Evolutionary conservation across 37 sponge, comb jelly and placozoan genomes (phyloP), one percentile per base, ranked within the genome.

Genomic region (Beroe ovata): DNA sequence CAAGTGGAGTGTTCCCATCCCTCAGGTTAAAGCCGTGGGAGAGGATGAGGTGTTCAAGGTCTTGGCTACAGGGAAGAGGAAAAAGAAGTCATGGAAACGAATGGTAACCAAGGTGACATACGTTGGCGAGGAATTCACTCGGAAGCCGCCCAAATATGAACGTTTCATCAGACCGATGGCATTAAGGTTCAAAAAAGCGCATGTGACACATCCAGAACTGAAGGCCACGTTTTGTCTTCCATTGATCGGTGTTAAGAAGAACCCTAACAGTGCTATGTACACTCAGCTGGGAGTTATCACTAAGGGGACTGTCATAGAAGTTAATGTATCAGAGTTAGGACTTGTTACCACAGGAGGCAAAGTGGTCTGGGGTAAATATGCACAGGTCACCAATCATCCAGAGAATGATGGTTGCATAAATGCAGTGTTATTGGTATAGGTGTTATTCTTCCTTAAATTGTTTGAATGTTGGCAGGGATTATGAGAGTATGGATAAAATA

Each of bases 381-480:
- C 99, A n/a, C 99, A 99, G 66, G 99, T 99, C 0, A 99, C 99
- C 0, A 99, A 99, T 60, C 88, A 95, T 91, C 99, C 99, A 39
- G 99, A 99, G 69, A 99, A 99, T 90, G 99, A 99, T 77, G 99
- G 99, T 60, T 99, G 99, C 42, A 95, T 99, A 59, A 99, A 99
- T 93, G 99, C 96, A 47, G 99, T 99, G 4, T 64, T 99, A 64
- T 64, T 99, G 34, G 99, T 99, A 22, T 77, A 77, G 54, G n/a
- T n/a, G n/a, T n/a, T n/a, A n/a, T n/a, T n/a, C n/a, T n/a, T n/a
- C n/a, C n/a, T n/a, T n/a, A n/a, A n/a, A n/a, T n/a, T n/a, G n/a
- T n/a, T n/a, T n/a, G n/a, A n/a, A n/a, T n/a, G n/a, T n/a, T n/a
- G n/a, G n/a, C n/a, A n/a, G n/a, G n/a, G n/a, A n/a, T n/a, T n/a